Evolutionary conservation across 2,113 vertebrate genomes (phyloP).

Genomic region (Scatophagus argus): DNA sequence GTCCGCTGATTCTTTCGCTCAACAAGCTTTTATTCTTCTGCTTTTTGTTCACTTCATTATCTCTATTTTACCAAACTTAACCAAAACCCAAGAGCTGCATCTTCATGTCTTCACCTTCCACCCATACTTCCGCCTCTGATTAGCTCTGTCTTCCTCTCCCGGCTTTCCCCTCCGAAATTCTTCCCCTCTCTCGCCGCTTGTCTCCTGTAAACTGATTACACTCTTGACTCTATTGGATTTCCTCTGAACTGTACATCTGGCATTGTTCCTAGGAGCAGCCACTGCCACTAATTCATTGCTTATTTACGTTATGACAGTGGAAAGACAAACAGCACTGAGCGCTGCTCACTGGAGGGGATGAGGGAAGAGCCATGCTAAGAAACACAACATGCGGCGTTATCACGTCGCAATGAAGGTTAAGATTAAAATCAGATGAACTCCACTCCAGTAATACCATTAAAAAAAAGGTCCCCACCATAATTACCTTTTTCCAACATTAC

Average conservation of each 20-base stretch:
- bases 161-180: slow-evolving; percentile 24
- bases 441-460: not conserved
- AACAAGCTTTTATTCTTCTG: slow-evolving; percentile 16
- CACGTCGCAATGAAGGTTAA: slow-evolving; percentile 15
- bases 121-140: slow-evolving; percentile 40
- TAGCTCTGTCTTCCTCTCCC: slow-evolving; percentile 34
- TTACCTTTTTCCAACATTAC: too few relatives aligned
- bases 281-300: slow-evolving; percentile 76
- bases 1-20: not conserved
- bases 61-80: not conserved
- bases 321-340: slow-evolving; percentile 74
- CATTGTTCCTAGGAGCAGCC: slow-evolving; percentile 72
- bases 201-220: slow-evolving; percentile 78
- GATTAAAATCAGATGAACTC: slow-evolving; percentile 53
- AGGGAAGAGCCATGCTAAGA: slow-evolving; percentile 11
- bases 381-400: slow-evolving; percentile 18
- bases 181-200: slow-evolving; percentile 32
- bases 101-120: slow-evolving; percentile 16
- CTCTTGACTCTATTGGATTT: slow-evolving; percentile 79
- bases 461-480: not conserved
- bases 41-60: not conserved
- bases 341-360: slow-evolving; percentile 55
- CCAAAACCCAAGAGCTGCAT: too few relatives aligned
- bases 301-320: slow-evolving; percentile 80
- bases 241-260: slow-evolving; percentile 77